Percentiles rank a stretch among this genome's conserved stretches.
These are phyloP conservation scores for Clistopyga incitator DNA, from an alignment of 2,888 invertebrate species.

Conservation along the genomic window DNA sequence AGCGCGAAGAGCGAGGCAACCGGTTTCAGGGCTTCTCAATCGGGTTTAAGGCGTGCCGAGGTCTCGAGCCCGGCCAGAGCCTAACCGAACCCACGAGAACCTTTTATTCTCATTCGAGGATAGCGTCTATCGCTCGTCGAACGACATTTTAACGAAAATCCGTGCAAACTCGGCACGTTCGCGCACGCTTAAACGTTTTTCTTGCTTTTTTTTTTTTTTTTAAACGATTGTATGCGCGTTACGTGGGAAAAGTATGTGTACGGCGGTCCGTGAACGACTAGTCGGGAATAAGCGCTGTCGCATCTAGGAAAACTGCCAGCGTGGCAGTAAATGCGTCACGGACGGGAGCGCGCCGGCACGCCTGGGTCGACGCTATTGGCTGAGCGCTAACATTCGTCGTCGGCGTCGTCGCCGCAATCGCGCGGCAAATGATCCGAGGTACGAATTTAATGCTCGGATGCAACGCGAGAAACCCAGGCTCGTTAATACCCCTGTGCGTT, in stretches of 20 bases:
- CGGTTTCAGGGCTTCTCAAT: constrained; percentile 65
- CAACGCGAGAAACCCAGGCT: constrained; percentile 3
- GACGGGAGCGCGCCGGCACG: constrained; percentile 46
- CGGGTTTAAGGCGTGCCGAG: constrained; percentile 53
- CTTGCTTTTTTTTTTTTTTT: neutral
- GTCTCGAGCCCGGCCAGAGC: constrained; percentile 45
- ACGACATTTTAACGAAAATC: neutral
- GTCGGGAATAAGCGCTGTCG: constrained; percentile 65
- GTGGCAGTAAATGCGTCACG: constrained; percentile 89
- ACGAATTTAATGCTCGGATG: constrained; percentile 3
- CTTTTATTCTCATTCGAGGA: constrained; percentile 22
- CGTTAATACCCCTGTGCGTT: neutral
- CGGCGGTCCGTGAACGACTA: constrained; percentile 62
- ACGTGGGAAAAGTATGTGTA: constrained; percentile 29
- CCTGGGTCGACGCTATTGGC: constrained; percentile 30
- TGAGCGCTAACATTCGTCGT: neutral
- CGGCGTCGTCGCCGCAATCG: neutral
- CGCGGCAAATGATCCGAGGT: neutral
- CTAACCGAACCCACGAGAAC: constrained; percentile 35
- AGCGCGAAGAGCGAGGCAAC: constrained; percentile 47
- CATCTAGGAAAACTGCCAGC: constrained; percentile 86
- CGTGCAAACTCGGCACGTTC: neutral
- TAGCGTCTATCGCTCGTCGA: neutral
- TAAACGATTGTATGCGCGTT: neutral
- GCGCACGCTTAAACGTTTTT: neutral